Base-by-base conservation (phyloP, 1,140 invertebrate species). In the Drosophila funebris region DNA sequence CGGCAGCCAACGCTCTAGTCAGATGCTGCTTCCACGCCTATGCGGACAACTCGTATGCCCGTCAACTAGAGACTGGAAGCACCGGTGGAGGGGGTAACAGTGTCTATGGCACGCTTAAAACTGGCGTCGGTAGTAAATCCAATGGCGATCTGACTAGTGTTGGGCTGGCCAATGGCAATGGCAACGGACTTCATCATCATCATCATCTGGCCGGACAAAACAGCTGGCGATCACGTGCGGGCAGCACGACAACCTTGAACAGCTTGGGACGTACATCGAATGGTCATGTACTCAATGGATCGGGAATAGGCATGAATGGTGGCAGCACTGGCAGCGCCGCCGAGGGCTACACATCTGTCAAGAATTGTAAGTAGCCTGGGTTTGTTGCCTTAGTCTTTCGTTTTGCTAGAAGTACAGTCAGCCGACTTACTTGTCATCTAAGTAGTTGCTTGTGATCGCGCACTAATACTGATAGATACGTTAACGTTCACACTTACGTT, bases 21-120 rank as follows among this genome's bases (percentile, higher is more conserved):
- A 93, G 97, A 71, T 98, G 97, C 92, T 98, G 97, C 92, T 98
- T 98, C 92, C 97, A 98, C 92, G 97, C 97, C 16, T 98, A 98
- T 92, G 97, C 97, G 0, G 97, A 98, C 92, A 97, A 96, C 71
- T 97, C 96, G 61, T 98, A 98, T 90, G 97, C 96, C 18, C 96
- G 96, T 84, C 95, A 96, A 67, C 93, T 96, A 41, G 96, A 96
- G 70, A 93, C 93, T 0, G 92, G 87, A 48, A 81, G 83, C 66
- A 72, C 68, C 1, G 90, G 80, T 0, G 84, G 78, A 8, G 75
- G 80, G 9, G 70, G 75, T 18, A 78, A 78, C 62, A 90, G 90
- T 43, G 91, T 90, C 22, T 92, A 91, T 46, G 92, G 92, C 13
- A 92, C 91, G 22, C 60, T 92, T 0, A 91, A 91, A 36, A 91